Base-by-base conservation (phyloP, 2,888 invertebrate genomes). In the Notodonta ziczac region DNA sequence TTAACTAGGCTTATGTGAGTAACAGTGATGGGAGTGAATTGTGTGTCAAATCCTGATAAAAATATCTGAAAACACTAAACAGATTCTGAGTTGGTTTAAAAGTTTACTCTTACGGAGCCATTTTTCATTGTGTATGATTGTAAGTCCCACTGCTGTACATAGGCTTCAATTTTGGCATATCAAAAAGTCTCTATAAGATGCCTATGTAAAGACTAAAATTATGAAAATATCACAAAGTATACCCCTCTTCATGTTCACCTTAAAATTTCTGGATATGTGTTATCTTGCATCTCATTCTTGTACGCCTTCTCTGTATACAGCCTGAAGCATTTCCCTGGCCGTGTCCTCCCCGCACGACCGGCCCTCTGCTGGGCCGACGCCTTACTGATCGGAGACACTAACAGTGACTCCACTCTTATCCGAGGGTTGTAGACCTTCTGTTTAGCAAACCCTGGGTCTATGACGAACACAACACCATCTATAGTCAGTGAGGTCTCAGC, bases 391-490 rank as follows among this genome's bases (percentile, higher is more conserved):
- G 99, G 99, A 0, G 99, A 99, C 9, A 99, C 99, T 1, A 99
- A 93, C 13, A 99, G 94, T 4, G 99, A 99, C 90, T 99, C 99
- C 5, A 99, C 99, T 12, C 99, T 96, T 76, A 91, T 91, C 5
- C 98, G 94, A 0, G 98, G 98, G 83, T 98, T 98, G 85, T 98
- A 98, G 6, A 98, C 87, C 94, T 99, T 99, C 87, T 99, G 99
- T 84, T 99, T 99, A 0, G 99, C 98, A 91, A 99, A 99, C 10
- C 99, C 99, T 0, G 99, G 99, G 91, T 99, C 99, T 82, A 99
- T 99, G 10, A 99, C 99, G 86, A 99, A 99, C 12, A 99, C 99
- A 1, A 99, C 99, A 56, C 99, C 99, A 81, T 99, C 99, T 78
- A 99, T 99, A 6, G 99, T 99, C 35, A 99, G 90, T 0, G 99